phyloP scores from a whole-genome alignment of 2,797 vertebrate genomes.

The Lutjanus campechanus region DNA sequence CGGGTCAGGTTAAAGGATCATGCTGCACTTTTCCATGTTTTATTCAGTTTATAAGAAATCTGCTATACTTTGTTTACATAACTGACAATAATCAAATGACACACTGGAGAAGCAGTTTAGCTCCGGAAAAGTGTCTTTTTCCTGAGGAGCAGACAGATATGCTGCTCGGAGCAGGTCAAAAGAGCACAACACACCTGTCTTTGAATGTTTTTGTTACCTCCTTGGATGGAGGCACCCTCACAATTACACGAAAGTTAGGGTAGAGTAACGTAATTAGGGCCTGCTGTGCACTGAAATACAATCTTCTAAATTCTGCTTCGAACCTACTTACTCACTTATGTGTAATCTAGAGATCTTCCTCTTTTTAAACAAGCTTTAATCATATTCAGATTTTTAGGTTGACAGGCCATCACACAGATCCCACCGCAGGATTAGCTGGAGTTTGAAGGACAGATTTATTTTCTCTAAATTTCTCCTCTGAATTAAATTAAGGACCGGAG shows the following conservation, averaged over 20 bases:
- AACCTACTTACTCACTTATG: background rate
- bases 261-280: background rate
- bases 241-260: no score
- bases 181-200: no score
- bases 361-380: background rate
- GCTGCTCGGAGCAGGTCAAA: background rate
- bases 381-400: background rate
- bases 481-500: slow-evolving; percentile 14
- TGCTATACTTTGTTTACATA: background rate
- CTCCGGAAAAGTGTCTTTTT: background rate
- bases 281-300: background rate
- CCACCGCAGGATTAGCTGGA: background rate
- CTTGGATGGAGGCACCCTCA: background rate
- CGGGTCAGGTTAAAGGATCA: background rate
- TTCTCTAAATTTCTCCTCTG: background rate
- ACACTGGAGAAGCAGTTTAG: background rate
- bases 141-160: background rate
- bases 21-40: background rate
- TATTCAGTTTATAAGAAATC: background rate
- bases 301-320: background rate
- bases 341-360: background rate
- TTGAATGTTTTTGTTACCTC: background rate
- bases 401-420: background rate
- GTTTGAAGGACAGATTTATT: slow-evolving; percentile 6
- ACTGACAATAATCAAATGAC: background rate